These are phyloP conservation scores for Syrrhaptes paradoxus DNA, from an alignment of 2,113 vertebrate genomes.

Conservation along the genomic window DNA sequence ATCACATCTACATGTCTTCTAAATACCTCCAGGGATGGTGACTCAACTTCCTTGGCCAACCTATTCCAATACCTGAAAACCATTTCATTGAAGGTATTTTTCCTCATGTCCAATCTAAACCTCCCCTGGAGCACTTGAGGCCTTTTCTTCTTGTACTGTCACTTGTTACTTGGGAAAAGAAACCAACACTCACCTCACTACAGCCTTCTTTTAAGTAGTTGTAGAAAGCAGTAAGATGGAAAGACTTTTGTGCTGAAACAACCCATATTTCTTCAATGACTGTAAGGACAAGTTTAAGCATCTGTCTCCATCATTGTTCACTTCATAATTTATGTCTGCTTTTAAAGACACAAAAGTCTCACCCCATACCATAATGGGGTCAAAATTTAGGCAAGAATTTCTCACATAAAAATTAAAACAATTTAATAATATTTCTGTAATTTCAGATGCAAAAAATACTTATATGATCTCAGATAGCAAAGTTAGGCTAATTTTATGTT, in stretches of 20 bases:
- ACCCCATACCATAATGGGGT: background rate
- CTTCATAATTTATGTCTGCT: background rate
- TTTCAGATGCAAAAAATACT: background rate
- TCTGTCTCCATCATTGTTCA: background rate
- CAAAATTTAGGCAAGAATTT: background rate
- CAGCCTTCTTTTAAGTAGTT: background rate
- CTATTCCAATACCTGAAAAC: background rate
- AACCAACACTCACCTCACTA: rapidly evolving
- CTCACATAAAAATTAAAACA: background rate
- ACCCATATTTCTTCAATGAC: background rate
- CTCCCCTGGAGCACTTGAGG: background rate
- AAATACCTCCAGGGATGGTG: too few relatives aligned
- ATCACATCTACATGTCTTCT: too few relatives aligned
- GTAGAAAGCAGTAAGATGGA: background rate
- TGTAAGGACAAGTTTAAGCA: background rate
- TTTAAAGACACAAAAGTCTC: background rate
- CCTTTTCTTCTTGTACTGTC: background rate
- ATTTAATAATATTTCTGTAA: background rate
- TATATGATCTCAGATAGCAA: background rate
- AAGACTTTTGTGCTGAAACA: background rate
- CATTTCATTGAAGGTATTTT: background rate
- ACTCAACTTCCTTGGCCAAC: background rate
- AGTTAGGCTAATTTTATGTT: background rate
- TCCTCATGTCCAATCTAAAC: background rate
- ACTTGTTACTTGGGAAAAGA: background rate